Evolutionary conservation across 2,113 vertebrate species (phyloP), one percentile per base, ranked within the genome.

Genomic region (Colistium nudipinnis): DNA sequence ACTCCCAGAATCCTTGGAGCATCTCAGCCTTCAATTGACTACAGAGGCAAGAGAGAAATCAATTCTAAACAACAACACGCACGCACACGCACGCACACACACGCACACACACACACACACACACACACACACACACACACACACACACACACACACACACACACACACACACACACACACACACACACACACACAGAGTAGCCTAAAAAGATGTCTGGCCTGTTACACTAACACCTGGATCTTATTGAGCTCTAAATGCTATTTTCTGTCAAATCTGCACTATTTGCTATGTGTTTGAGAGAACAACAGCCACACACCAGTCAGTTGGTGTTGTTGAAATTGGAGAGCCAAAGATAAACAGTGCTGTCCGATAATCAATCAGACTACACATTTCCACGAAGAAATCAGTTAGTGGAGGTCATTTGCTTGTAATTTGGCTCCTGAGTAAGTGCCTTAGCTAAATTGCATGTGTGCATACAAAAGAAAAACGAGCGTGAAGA

Each of bases 1-100:
- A 93, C 98, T 87, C 97, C 97, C 78, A 96, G 94, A 90, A 96
- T 99, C 83, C 94, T 96, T 28, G 89, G 92, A 69, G 95, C 97
- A 76, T 98, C 94, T 83, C 95, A 94, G 79, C 97, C 97, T 59
- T 94, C 92, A 16, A 55, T 98, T 65, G 95, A 99, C 92, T 94
- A 96, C 88, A 91, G 94, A 96, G 98, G 98, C 94, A 95, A 92
- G 88, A 65, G 39, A 54, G 6, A 68, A 53, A 70, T 27, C 11
- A 0, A 11, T 33, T n/a, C 39, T 22, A 24, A 25, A 54, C 16
- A 47, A 16, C 30, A 27, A 7, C 20, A 27, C 24, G 45, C 16
- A 30, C 22, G 14, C 2, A 35, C 11, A 16, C 17, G 2, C 35
- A 51, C 7, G 16, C 56, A 43, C 6, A 8, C 20, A 27, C 24